Conservation (phyloP, 2,113 vertebrate species). For the Micronycteris hirsuta region DNA sequence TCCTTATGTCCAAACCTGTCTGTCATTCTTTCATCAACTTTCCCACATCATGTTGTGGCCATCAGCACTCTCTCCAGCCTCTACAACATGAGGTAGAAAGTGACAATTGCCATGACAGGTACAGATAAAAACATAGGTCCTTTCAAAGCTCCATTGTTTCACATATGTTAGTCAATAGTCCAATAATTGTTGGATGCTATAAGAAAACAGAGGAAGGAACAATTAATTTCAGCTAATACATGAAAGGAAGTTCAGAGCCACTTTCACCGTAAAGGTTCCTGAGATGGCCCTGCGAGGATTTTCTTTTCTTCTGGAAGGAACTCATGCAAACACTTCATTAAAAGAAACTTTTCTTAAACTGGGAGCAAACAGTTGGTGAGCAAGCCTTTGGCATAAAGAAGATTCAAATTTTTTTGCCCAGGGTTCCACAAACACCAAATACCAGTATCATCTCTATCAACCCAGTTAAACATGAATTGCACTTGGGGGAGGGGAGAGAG, state of each 20-base stretch:
- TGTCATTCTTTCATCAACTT: background rate
- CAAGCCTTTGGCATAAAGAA: background rate
- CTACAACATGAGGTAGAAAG: background rate
- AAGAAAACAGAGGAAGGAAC: background rate
- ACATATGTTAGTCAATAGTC: background rate
- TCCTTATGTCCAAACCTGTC: background rate
- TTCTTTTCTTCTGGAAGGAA: background rate
- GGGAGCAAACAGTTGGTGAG: background rate
- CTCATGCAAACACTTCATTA: background rate
- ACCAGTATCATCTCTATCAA: background rate
- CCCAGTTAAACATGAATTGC: background rate
- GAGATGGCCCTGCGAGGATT: background rate
- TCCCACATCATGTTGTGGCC: no score
- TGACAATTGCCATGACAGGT: no score
- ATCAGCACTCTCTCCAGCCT: background rate
- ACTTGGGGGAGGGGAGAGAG: background rate
- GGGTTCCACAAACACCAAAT: background rate
- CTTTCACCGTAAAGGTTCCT: background rate
- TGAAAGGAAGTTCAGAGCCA: background rate
- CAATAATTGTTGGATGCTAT: background rate
- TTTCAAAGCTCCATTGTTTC: background rate
- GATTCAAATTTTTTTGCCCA: background rate
- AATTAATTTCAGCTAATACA: background rate
- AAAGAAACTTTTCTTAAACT: background rate
- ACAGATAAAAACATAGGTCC: background rate